Conservation (phyloP, 2,113 vertebrate species). For the Lycaon pictus region DNA sequence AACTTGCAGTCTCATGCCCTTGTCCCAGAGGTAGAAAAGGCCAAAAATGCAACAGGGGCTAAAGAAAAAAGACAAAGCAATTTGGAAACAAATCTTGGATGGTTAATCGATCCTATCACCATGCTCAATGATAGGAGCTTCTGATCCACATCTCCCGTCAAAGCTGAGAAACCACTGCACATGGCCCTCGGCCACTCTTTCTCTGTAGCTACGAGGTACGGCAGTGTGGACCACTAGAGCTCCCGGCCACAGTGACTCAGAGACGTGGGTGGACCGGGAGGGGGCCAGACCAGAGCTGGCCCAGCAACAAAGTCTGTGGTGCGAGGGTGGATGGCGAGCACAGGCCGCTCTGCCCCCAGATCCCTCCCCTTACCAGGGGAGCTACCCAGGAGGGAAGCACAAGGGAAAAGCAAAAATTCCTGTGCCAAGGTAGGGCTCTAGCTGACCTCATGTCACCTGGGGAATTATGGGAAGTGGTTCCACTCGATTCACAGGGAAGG, state of each 20-base stretch:
- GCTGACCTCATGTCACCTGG: background rate
- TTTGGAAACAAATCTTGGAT: background rate
- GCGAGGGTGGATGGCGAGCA: background rate
- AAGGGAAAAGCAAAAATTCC: background rate
- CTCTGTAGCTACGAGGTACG: background rate
- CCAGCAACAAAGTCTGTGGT: background rate
- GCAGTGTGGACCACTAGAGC: background rate
- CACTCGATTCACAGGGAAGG: background rate
- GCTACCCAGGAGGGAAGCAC: background rate
- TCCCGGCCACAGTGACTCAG: background rate
- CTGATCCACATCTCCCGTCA: background rate
- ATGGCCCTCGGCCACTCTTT: background rate
- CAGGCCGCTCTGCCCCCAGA: background rate
- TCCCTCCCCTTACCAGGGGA: background rate
- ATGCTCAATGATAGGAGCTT: background rate
- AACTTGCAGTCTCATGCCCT: background rate
- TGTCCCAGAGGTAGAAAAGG: background rate
- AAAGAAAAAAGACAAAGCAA: background rate
- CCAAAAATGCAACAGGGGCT: background rate
- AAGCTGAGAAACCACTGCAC: background rate
- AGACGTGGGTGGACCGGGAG: background rate
- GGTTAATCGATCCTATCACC: background rate
- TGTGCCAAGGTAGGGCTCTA: background rate
- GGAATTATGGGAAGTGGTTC: background rate
- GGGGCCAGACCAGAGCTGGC: background rate